Evolutionary conservation across 2,113 vertebrate species (phyloP).

Genomic region (Ammospiza nelsoni): DNA sequence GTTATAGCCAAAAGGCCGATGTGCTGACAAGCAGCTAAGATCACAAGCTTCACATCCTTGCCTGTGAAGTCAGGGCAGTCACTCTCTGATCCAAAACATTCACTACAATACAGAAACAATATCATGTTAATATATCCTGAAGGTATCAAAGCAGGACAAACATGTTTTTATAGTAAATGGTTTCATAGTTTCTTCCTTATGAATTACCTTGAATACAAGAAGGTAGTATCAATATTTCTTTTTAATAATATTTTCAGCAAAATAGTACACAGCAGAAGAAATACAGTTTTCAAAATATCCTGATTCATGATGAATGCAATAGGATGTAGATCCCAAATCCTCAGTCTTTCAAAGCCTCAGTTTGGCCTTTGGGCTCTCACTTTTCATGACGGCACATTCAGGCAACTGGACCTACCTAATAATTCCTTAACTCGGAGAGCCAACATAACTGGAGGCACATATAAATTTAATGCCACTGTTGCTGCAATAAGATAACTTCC

Average conservation of each 20-base stretch:
- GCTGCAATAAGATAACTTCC: background rate
- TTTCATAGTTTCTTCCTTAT: background rate
- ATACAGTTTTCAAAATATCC: background rate
- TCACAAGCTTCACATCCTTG: background rate
- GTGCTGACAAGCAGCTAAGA: background rate
- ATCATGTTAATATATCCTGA: background rate
- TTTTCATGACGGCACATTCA: background rate
- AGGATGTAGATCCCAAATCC: background rate
- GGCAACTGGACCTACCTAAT: background rate
- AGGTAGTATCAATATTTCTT: background rate
- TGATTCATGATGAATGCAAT: background rate
- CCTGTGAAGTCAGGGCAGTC: background rate
- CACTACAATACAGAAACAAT: background rate
- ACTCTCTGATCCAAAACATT: background rate
- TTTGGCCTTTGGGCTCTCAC: background rate
- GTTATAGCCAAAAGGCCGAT: background rate
- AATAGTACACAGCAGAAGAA: background rate
- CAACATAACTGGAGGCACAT: background rate
- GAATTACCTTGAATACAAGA: background rate
- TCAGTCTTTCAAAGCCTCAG: background rate
- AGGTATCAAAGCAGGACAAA: background rate
- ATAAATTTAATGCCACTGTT: background rate
- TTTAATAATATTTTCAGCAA: background rate
- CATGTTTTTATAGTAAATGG: accelerated
- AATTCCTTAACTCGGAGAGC: background rate